Evolutionary conservation across 2,797 vertebrate species (phyloP).

Genomic region (Tarsius wallacei): DNA sequence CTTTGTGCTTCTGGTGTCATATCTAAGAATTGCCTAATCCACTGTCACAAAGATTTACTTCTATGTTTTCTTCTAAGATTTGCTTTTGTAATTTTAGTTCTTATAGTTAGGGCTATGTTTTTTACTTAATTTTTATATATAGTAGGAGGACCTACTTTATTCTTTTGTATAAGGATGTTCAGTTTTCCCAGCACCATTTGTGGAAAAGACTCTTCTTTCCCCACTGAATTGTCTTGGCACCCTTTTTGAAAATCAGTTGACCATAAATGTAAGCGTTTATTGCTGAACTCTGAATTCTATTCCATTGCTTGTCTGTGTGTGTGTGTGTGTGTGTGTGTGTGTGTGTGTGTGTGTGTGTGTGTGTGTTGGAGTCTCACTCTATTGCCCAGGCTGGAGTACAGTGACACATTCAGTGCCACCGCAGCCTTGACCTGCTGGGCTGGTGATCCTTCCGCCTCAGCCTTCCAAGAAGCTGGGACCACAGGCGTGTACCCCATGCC

Average conservation of each 20-base stretch:
- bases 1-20: not conserved
- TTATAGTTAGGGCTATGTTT: conserved; percentile 11
- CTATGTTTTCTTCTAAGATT: conserved; percentile 2
- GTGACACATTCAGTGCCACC: too few relatives aligned
- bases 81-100: conserved; percentile 45
- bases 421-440: too few relatives aligned
- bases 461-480: too few relatives aligned
- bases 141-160: not conserved
- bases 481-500: too few relatives aligned
- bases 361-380: too few relatives aligned
- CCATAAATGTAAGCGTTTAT: not conserved
- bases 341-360: too few relatives aligned
- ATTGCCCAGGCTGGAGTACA: too few relatives aligned
- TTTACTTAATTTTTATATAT: conserved; percentile 16
- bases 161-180: not conserved
- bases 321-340: too few relatives aligned
- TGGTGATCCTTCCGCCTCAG: too few relatives aligned
- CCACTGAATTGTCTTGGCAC: not conserved
- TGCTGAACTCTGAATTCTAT: conserved; percentile 27
- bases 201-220: conserved; percentile 34
- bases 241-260: conserved; percentile 31
- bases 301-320: not conserved
- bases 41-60: conserved; percentile 9
- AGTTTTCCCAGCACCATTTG: not conserved
- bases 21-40: conserved; percentile 24